phyloP scores from a whole-genome alignment of 2,113 vertebrate genomes.

The Pachyramphus minor region DNA sequence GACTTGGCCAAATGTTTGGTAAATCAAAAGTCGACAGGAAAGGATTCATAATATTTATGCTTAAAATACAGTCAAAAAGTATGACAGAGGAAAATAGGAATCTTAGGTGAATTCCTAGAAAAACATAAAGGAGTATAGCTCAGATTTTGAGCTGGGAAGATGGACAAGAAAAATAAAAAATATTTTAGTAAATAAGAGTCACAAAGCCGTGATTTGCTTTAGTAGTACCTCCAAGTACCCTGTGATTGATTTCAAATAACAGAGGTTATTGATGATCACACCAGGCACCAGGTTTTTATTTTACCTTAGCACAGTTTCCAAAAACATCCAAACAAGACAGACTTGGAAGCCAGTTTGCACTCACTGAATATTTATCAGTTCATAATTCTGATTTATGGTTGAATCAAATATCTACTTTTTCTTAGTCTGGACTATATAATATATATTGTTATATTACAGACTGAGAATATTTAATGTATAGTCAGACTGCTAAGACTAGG shows the following conservation, averaged over 20 bases:
- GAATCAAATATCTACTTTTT: background rate
- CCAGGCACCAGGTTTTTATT: background rate
- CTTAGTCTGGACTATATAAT: background rate
- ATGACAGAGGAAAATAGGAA: background rate
- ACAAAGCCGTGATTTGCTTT: background rate
- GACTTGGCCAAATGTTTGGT: slow-evolving; percentile 51
- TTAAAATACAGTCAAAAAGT: background rate
- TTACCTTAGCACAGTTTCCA: background rate
- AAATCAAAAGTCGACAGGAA: slow-evolving; percentile 35
- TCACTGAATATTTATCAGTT: background rate
- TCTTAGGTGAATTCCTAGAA: background rate
- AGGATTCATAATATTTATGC: slow-evolving; percentile 23
- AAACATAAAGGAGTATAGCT: background rate
- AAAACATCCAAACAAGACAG: background rate
- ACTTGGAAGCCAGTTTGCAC: background rate
- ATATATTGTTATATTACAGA: background rate
- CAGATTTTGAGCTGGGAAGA: background rate
- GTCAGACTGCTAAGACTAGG: background rate
- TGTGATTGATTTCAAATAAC: background rate
- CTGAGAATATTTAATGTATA: background rate
- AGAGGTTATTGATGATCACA: background rate
- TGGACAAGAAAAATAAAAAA: background rate
- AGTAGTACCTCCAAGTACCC: background rate
- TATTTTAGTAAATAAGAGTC: background rate
- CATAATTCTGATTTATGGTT: background rate